Conservation (phyloP, 1,140 invertebrate genomes). For the Archegozetes longisetosus region DNA sequence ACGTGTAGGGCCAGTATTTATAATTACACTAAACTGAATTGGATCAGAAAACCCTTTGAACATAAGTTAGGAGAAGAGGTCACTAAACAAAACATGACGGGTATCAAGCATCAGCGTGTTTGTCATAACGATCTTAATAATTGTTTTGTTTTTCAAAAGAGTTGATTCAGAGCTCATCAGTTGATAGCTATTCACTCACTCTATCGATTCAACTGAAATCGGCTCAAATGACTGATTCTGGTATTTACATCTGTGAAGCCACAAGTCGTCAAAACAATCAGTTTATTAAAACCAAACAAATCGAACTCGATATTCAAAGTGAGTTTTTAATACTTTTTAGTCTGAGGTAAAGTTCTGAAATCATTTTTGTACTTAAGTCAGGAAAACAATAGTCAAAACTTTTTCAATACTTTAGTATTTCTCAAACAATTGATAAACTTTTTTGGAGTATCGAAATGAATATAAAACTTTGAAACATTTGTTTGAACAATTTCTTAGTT, state of each 20-base stretch:
- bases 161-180: too few relatives aligned
- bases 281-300: background rate
- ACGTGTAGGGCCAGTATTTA: constrained; percentile 19
- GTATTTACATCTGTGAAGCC: constrained; percentile 10
- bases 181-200: background rate
- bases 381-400: too few relatives aligned
- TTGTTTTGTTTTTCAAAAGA: too few relatives aligned
- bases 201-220: background rate
- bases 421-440: too few relatives aligned
- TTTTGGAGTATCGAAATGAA: background rate
- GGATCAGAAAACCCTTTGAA: constrained; percentile 4
- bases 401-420: too few relatives aligned
- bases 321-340: too few relatives aligned
- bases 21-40: constrained; percentile 16
- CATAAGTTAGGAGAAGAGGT: background rate
- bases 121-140: too few relatives aligned
- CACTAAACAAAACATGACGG: background rate
- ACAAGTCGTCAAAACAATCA: background rate
- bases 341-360: too few relatives aligned
- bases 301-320: constrained; percentile 3
- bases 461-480: too few relatives aligned
- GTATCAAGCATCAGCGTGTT: too few relatives aligned
- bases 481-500: background rate
- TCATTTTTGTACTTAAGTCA: too few relatives aligned
- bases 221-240: constrained; percentile 4